Evolutionary conservation across 2,888 invertebrate species (phyloP), one percentile per base, ranked within the genome.

Genomic region (Lysandra bellargus): DNA sequence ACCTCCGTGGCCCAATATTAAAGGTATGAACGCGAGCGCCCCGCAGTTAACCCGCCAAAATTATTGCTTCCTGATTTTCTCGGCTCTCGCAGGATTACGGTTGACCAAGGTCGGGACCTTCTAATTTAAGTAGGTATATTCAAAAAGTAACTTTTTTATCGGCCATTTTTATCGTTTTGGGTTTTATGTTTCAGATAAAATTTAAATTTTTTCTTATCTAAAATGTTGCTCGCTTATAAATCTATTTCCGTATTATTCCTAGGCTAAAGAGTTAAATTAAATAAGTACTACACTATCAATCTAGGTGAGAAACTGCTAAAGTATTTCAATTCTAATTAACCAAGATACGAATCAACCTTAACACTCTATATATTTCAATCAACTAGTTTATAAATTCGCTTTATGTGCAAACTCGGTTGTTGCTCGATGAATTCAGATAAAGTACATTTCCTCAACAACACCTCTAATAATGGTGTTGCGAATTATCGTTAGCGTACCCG

Each of bases 401-500:
- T 81, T 81, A 83, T 81, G 82, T 79, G 53, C 78, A 80, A 83
- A 81, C 80, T 81, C 82, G 81, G 80, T 81, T 82, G 82, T 81
- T 80, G 81, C 83, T 83, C 81, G 82, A 83, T 81, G 83, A 81
- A 82, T 82, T 81, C 83, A 84, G 83, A 82, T 82, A 80, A 82
- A 83, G 83, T 82, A 83, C 84, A 82, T 85, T 85, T 85, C 84
- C 85, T 84, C 82, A 83, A 85, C 84, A 85, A 83, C 83, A 82
- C 82, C 83, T 81, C 84, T 85, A 85, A 84, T 85, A 85, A 85
- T 85, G 84, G 84, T 83, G 83, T 83, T 80, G 84, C 84, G 85
- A 85, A 85, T 85, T 85, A 85, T 85, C 85, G 85, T 85, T 85
- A 85, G 82, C 83, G 81, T 82, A 79, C 83, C 82, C 83, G 78